These are phyloP conservation scores for Dicrurus megarhynchus DNA, from an alignment of 2,113 vertebrate genomes.

Conservation along the genomic window DNA sequence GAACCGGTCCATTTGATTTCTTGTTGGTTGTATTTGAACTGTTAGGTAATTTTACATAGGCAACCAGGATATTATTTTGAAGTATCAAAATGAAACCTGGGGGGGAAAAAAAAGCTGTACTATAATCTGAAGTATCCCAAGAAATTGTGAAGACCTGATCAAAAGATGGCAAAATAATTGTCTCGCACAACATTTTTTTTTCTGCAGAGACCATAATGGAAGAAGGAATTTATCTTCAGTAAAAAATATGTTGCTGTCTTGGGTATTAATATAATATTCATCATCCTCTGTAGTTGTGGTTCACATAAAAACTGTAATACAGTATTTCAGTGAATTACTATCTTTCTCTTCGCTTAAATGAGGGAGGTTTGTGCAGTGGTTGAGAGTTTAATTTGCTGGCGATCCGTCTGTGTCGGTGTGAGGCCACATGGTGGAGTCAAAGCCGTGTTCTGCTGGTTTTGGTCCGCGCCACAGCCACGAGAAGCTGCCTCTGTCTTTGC, in stretches of 20 bases:
- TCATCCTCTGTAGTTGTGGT: not conserved
- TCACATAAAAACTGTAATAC: not conserved
- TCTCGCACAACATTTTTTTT: not conserved
- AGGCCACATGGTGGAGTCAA: slow-evolving; percentile 37
- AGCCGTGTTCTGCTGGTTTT: not conserved
- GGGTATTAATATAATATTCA: not conserved
- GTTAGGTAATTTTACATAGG: not conserved
- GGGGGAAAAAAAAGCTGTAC: accelerated
- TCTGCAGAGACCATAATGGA: not conserved
- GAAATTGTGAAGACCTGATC: not conserved
- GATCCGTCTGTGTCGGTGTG: not conserved
- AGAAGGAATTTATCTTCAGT: not conserved
- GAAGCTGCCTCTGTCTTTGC: not conserved
- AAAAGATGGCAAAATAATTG: not conserved
- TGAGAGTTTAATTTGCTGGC: not conserved
- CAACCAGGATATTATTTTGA: not conserved
- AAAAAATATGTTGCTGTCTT: not conserved
- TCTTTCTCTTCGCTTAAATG: not conserved
- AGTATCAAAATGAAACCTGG: not conserved
- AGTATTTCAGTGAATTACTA: not conserved
- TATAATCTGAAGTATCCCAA: not conserved
- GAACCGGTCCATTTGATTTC: not conserved
- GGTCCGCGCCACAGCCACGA: not conserved
- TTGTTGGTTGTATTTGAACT: not conserved
- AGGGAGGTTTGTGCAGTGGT: not conserved